Evolutionary conservation across 2,888 invertebrate genomes (phyloP), one percentile per base, ranked within the genome.

Genomic region (Stenchaetothrips biformis): DNA sequence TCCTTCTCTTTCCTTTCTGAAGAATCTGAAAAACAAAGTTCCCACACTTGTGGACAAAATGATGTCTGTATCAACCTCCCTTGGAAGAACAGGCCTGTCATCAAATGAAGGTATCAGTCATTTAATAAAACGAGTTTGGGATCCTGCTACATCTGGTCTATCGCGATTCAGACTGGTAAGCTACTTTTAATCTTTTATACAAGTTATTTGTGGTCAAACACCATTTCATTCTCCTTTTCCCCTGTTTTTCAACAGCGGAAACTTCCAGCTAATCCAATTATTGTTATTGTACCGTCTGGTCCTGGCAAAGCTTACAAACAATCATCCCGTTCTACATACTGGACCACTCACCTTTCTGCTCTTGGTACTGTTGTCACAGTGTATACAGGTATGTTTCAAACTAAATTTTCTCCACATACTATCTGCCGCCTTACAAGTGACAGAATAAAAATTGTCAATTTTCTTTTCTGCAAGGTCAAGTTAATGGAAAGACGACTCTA

Each of bases 21-120:
- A 89, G 88, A 89, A 91, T 0, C 85, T 93, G 25, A 91, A 91
- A 85, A 87, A 89, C 16, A 92, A 94, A 88, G 87, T 93, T 81
- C 94, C 95, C 0, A 88, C 89, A 25, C 88, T 94, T 48, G 89
- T 94, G 8, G 94, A 95, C 83, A 92, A 92, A 86, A 92, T 94
- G 90, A 89, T 93, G 74, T 89, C 89, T 79, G 89, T 89, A 18
- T 88, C 90, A 1, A 88, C 86, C 82, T 85, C 87, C 11, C 89
- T 88, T 25, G 86, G 88, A 67, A 87, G 88, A 83, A 84, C 86
- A 27, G 88, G 88, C 25, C 87, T 88, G n/a, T 87, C 89, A 53
- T 90, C 89, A 78, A 90, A 90, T 83, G 93, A 93, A 84, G 90
- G 91, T 11, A 86, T 94, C 48, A 89, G 89, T 74, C 89, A 92